Evolutionary conservation across 2,888 invertebrate species (phyloP), one percentile per base, ranked within the genome.

Genomic region (Syrphus vitripennis): DNA sequence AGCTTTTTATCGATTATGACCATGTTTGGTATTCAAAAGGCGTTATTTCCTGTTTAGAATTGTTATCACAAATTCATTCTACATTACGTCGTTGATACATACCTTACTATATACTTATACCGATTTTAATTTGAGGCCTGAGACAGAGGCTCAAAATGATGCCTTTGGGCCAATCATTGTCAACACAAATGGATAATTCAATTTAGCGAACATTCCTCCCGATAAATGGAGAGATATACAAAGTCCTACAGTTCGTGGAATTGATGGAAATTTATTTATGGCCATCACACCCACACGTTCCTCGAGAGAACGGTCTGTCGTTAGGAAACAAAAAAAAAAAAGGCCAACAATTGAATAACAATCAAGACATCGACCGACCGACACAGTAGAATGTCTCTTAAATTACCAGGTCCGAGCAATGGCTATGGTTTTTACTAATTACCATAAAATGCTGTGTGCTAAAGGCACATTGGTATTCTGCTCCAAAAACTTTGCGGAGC

Each of bases 1-100:
- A 86, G 81, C 81, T 86, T 77, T 76, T 55, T 81, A 86, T 77
- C 77, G 84, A 70, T 82, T 70, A 78, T 70, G 57, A 69, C 86
- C 86, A 78, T 86, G 59, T 86, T 86, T 86, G 82, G 86, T 86
- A 86, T 86, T 61, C 86, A 86, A 14, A 78, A 77, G 63, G 86
- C 72, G 86, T 86, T 82, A 82, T 86, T 86, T 86, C 86, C 86
- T 86, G 86, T 86, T 86, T 82, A 86, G 86, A 86, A 86, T 86
- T 72, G 82, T 63, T 82, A 74, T 75, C 86, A 75, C 80, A 84
- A 84, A 84, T 84, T 71, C 80, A 86, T 86, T 86, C 77, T 57
- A 86, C 77, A 74, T 86, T 81, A 77, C 79, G 83, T 71, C 59
- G 65, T 34, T 76, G 57, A 31, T 75, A 71, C 29, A 67, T 50